Evolutionary conservation across 1,140 invertebrate genomes (phyloP), one percentile per base, ranked within the genome.

Genomic region (Grapholita molesta): DNA sequence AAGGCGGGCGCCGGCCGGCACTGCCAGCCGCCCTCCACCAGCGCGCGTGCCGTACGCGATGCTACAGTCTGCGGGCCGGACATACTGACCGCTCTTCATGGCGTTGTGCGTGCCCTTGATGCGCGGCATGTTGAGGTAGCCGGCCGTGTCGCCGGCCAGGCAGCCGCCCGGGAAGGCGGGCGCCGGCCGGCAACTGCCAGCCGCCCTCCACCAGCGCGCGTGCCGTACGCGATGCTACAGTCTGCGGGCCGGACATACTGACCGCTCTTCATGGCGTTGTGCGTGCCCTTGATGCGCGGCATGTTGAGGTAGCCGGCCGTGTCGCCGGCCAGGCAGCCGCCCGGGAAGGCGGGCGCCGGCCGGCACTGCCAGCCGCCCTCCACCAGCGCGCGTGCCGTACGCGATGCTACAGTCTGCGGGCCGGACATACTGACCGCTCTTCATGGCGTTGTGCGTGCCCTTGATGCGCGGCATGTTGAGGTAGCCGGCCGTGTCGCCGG

Each of bases 41-140:
- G 93, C 1, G 99, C 99, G 94, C 0, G 98, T 99, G 21, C 99
- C 99, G 90, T 99, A 99, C 0, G 96, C 96, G 70, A 99, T 96
- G 69, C n/a, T n/a, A n/a, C n/a, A n/a, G n/a, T n/a, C n/a, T n/a
- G n/a, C n/a, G n/a, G 1, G 3, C 0, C 8, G 9, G 12, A n/a
- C 5, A 66, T 57, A 83, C 78, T 74, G 15, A 92, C 92, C 93
- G 90, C 97, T 99, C 92, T 99, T 99, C 97, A 99, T 99, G 11
- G 99, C 99, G 88, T 98, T 99, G 85, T 99, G 99, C 1, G 98
- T 99, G 72, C 99, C 98, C 92, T 99, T 99, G 69, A 99, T 97
- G 92, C 99, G 98, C 0, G 99, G 98, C 21, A 99, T 97, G 91
- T 99, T 99, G 67, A 99, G 93, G 87, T 99, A 98, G n/a, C 98